These are phyloP conservation scores for Dicaeum eximium DNA, from an alignment of 2,113 vertebrate genomes.

Conservation along the genomic window DNA sequence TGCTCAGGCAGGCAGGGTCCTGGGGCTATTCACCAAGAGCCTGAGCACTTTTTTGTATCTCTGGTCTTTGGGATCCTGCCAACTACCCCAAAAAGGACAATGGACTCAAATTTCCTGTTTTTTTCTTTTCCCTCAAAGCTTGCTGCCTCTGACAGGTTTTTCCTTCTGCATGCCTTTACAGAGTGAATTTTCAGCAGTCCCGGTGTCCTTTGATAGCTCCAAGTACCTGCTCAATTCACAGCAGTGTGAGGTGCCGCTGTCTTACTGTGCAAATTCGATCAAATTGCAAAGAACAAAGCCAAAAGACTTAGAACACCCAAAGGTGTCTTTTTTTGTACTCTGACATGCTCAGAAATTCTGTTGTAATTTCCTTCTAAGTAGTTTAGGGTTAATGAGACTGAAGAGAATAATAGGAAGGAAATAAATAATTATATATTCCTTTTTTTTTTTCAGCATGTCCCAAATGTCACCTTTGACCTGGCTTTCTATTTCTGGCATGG, in stretches of 20 bases:
- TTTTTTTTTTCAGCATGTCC: slow-evolving; percentile 27
- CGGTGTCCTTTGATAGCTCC: background rate
- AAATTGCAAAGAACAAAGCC: background rate
- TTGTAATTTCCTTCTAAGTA: slow-evolving; percentile 31
- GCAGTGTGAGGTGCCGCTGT: background rate
- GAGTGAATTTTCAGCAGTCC: background rate
- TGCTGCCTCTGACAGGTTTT: background rate
- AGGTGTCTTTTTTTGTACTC: background rate
- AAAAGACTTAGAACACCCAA: background rate
- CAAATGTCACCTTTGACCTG: slow-evolving; percentile 63
- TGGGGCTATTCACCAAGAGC: background rate
- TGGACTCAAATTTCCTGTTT: background rate
- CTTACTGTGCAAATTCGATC: background rate
- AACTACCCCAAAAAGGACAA: background rate
- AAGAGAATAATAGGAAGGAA: slow-evolving; percentile 52
- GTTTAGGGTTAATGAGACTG: slow-evolving; percentile 6
- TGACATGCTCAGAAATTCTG: background rate
- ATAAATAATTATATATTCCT: slow-evolving; percentile 51
- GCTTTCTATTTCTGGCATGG: slow-evolving; percentile 64
- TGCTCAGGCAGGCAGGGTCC: background rate
- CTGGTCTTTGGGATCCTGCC: background rate
- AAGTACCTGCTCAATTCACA: background rate
- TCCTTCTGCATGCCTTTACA: background rate
- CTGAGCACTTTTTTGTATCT: background rate
- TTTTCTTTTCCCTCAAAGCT: background rate